phyloP scores from a whole-genome alignment of 2,113 vertebrate genomes.

The Ceyx margarethae region DNA sequence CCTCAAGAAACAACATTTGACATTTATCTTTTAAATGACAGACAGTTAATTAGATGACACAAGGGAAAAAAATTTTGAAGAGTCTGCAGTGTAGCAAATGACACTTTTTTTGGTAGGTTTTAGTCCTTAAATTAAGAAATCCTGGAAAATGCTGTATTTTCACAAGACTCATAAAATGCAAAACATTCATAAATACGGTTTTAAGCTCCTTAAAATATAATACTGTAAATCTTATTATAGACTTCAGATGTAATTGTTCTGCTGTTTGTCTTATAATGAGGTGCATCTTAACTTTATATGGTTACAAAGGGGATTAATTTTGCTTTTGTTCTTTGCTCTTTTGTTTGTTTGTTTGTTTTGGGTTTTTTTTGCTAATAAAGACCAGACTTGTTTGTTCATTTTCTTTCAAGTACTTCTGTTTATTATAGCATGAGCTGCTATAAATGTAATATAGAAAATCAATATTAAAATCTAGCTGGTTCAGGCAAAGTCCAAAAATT shows the following conservation, averaged over 20 bases:
- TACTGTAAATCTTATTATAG: slow-evolving; percentile 52
- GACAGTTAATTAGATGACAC: slow-evolving; percentile 1
- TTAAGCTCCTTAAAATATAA: slow-evolving; percentile 44
- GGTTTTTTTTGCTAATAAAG: slow-evolving; percentile 63
- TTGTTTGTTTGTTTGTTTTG: neutral
- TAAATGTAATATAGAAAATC: slow-evolving; percentile 8
- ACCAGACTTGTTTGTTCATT: slow-evolving; percentile 71
- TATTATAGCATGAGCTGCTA: slow-evolving; percentile 48
- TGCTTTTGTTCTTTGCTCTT: slow-evolving; percentile 69
- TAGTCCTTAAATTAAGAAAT: neutral
- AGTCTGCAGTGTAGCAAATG: neutral
- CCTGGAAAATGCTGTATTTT: neutral
- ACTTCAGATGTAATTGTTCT: slow-evolving; percentile 64
- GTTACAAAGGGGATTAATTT: slow-evolving; percentile 74
- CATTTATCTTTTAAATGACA: slow-evolving; percentile 15
- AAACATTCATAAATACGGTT: slow-evolving; percentile 50
- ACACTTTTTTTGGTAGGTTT: neutral
- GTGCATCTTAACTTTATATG: slow-evolving; percentile 62
- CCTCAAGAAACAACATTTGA: neutral
- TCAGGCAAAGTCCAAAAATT: slow-evolving; percentile 38
- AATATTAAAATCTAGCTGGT: slow-evolving; percentile 1
- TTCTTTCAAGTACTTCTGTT: slow-evolving; percentile 64
- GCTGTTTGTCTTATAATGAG: slow-evolving; percentile 57
- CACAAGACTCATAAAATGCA: slow-evolving; percentile 27
- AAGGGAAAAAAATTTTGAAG: slow-evolving; percentile 6